A percentile compares a stretch with the other conserved stretches of the same genome.
Conservation (phyloP, 2,113 vertebrate species). For the Taxidea taxus region DNA sequence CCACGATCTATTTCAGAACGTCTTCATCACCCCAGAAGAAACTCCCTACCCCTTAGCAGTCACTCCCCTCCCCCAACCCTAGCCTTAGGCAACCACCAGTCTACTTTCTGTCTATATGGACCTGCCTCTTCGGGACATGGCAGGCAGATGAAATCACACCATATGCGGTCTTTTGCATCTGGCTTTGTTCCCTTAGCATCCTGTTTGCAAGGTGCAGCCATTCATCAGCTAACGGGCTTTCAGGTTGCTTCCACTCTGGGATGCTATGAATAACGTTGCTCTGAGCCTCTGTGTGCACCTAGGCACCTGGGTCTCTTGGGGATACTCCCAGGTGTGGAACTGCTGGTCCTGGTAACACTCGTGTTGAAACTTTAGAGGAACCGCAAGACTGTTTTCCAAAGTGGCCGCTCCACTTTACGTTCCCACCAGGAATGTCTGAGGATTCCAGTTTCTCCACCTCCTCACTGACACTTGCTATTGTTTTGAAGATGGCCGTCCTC, state of each 20-base stretch:
- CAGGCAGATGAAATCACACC: fast-evolving
- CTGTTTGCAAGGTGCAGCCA: neutral
- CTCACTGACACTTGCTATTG: neutral
- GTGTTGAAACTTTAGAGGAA: neutral
- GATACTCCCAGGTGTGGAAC: neutral
- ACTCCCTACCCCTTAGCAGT: neutral
- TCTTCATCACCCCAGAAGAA: neutral
- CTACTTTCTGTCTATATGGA: neutral
- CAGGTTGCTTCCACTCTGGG: neutral
- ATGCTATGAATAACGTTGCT: neutral
- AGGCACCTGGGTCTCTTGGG: neutral
- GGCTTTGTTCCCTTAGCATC: neutral
- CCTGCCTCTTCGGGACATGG: neutral
- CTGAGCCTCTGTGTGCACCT: neutral
- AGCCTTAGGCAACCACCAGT: neutral
- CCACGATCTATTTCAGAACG: neutral
- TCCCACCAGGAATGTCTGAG: fast-evolving
- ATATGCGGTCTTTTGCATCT: neutral
- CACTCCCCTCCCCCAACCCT: fast-evolving
- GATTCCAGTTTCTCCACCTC: neutral
- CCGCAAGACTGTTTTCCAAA: neutral
- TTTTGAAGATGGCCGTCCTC: neutral
- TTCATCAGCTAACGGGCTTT: neutral
- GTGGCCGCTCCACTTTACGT: fast-evolving
- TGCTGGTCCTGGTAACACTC: neutral